Evolutionary conservation across 2,888 invertebrate species (phyloP).

Genomic region (Antheraea assamensis): DNA sequence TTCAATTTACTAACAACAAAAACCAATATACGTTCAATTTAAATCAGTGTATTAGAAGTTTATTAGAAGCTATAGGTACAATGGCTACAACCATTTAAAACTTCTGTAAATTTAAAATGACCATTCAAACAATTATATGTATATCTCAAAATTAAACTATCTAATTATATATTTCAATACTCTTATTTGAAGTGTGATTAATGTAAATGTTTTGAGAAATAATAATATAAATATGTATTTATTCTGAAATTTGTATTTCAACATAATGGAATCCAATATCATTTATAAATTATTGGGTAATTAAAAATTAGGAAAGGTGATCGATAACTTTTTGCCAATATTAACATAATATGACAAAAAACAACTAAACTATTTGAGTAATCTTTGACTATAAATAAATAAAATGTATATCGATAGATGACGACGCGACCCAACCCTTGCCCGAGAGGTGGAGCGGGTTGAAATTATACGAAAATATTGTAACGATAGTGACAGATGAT

Average conservation of each 20-base stretch:
- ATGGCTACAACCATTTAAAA: not conserved
- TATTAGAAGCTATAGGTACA: not conserved
- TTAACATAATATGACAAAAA: too few relatives aligned
- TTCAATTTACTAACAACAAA: not conserved
- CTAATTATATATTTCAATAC: not conserved
- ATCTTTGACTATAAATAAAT: not conserved
- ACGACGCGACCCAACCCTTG: constrained; percentile 32
- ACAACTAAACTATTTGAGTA: too few relatives aligned
- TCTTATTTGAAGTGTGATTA: not conserved
- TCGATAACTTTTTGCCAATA: too few relatives aligned
- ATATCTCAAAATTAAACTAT: not conserved
- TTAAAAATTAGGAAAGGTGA: too few relatives aligned
- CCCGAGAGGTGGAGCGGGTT: constrained; percentile 62
- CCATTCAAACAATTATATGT: not conserved
- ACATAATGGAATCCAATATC: not conserved
- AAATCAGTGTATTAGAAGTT: not conserved
- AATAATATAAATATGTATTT: not conserved
- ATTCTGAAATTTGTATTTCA: not conserved
- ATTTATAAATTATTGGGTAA: too few relatives aligned
- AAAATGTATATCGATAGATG: constrained; percentile 16
- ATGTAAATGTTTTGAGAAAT: not conserved
- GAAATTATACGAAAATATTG: constrained; percentile 81
- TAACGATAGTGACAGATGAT: constrained; percentile 82
- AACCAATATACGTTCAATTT: constrained; percentile 1
- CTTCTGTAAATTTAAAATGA: not conserved